A percentile compares a stretch with the other conserved stretches of the same genome.
Conservation (phyloP, 1,140 invertebrate genomes). For the Hyposmocoma kahamanoa region DNA sequence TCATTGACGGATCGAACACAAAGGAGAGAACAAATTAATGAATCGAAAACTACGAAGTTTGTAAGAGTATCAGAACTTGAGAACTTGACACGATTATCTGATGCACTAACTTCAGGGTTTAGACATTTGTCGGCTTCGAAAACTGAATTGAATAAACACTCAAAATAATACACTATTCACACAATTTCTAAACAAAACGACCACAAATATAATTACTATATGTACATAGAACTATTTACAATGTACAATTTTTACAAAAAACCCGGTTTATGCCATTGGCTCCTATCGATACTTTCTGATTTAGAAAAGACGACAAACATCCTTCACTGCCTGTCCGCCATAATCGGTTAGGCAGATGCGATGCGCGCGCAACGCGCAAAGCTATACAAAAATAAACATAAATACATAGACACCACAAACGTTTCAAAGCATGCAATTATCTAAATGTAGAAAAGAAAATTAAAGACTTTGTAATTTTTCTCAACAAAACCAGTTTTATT, state of each 20-base stretch:
- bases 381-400: slow-evolving; percentile 63
- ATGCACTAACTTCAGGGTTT: slow-evolving; percentile 44
- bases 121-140: slow-evolving; percentile 65
- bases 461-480: too few relatives aligned
- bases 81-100: slow-evolving; percentile 28
- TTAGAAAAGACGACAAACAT: slow-evolving; percentile 71
- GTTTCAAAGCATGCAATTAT: too few relatives aligned
- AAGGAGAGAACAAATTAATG: slow-evolving; percentile 37
- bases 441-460: too few relatives aligned
- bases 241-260: slow-evolving; percentile 73
- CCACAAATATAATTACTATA: slow-evolving; percentile 75
- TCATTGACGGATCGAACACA: slow-evolving; percentile 50
- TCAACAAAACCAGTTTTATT: too few relatives aligned
- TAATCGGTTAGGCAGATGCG: slow-evolving; percentile 67
- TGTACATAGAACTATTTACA: slow-evolving; percentile 75
- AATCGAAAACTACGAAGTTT: slow-evolving; percentile 21
- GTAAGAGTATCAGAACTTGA: slow-evolving; percentile 32
- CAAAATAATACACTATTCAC: slow-evolving; percentile 73
- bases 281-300: slow-evolving; percentile 71
- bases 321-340: slow-evolving; percentile 72
- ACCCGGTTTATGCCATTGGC: slow-evolving; percentile 71
- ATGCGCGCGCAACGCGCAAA: slow-evolving; percentile 72
- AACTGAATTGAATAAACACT: slow-evolving; percentile 69
- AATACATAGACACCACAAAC: slow-evolving; percentile 50
- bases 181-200: slow-evolving; percentile 71